Percentiles rank a stretch among this genome's conserved stretches.
Conservation (phyloP, 2,113 vertebrate genomes). For the Oriolus oriolus region DNA sequence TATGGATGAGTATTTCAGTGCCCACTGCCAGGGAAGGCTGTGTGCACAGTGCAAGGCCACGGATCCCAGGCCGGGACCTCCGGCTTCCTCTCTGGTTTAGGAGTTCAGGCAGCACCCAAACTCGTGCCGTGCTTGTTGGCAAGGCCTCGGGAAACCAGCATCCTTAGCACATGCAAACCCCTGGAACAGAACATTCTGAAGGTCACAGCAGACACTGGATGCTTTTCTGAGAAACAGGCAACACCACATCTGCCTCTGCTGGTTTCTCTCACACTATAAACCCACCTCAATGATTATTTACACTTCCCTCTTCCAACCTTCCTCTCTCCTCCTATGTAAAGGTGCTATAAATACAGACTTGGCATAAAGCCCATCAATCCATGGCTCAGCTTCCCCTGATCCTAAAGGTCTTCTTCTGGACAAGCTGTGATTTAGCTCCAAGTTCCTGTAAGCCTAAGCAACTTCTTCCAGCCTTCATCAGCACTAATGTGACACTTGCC, state of each 20-base stretch:
- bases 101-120: neutral
- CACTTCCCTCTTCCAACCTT: slow-evolving; percentile 13
- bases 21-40: neutral
- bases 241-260: neutral
- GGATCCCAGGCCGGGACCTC: neutral
- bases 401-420: slow-evolving; percentile 41
- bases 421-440: slow-evolving; percentile 43
- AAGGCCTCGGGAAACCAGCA: neutral
- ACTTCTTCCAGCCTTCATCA: slow-evolving; percentile 59
- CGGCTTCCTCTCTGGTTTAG: neutral
- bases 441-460: slow-evolving; percentile 51
- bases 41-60: neutral
- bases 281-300: slow-evolving; percentile 28
- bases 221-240: neutral
- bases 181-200: neutral
- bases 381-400: neutral
- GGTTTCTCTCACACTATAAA: neutral
- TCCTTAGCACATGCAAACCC: neutral
- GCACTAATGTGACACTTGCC: slow-evolving; percentile 30
- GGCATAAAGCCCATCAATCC: slow-evolving; percentile 34
- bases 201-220: neutral
- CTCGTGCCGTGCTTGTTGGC: fast-evolving
- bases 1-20: neutral
- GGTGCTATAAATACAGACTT: slow-evolving; percentile 28
- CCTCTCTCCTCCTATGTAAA: slow-evolving; percentile 21